Evolutionary conservation across 2,888 invertebrate genomes (phyloP).

Genomic region (Microplitis deprimator): DNA sequence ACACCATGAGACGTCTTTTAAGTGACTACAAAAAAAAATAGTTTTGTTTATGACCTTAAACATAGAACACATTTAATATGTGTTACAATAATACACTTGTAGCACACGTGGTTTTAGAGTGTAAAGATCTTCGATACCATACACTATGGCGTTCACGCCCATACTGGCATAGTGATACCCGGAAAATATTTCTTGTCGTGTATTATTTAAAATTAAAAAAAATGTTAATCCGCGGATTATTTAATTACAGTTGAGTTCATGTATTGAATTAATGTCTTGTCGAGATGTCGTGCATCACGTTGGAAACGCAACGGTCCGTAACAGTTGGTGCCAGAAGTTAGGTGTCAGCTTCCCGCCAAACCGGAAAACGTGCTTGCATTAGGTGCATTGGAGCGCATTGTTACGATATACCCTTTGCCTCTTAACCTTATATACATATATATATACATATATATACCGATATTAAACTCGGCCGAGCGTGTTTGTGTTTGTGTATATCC

Average conservation of each 20-base stretch:
- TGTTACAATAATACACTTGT: too few relatives aligned
- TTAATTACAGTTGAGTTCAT: background rate
- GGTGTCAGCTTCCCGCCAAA: constrained; percentile 26
- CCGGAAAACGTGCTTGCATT: constrained; percentile 30
- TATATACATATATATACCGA: constrained; percentile 1
- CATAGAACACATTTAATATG: too few relatives aligned
- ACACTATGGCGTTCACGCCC: too few relatives aligned
- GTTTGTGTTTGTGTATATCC: background rate
- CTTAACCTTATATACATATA: constrained; percentile 18
- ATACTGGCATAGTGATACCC: too few relatives aligned
- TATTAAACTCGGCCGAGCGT: constrained; percentile 27
- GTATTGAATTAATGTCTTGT: constrained; percentile 4
- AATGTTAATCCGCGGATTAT: background rate
- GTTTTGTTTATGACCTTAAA: too few relatives aligned
- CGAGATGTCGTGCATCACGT: constrained; percentile 4
- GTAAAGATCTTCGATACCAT: too few relatives aligned
- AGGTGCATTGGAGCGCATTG: constrained; percentile 23
- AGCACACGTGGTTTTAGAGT: too few relatives aligned
- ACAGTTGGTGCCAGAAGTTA: constrained; percentile 8
- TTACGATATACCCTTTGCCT: constrained; percentile 25
- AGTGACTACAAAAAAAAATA: too few relatives aligned
- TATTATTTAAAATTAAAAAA: background rate
- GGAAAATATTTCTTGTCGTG: too few relatives aligned
- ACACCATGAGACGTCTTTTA: too few relatives aligned
- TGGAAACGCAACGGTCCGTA: constrained; percentile 8